Base-by-base conservation (phyloP, 2,113 vertebrate genomes). In the Sciurus niger region DNA sequence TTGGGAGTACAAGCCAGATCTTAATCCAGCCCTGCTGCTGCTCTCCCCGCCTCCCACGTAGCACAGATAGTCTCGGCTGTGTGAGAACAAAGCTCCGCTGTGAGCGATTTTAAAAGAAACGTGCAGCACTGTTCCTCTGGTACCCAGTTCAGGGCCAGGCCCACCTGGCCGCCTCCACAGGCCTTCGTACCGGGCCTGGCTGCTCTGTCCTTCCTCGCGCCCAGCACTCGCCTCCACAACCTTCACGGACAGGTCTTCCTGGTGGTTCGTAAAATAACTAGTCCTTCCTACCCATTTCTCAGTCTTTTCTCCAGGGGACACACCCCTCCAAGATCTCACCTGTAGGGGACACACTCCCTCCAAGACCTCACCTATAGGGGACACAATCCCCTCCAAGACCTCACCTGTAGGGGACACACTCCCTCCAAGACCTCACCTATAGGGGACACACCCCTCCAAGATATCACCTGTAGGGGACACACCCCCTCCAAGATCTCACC, bases 21-120 rank as follows among this genome's bases (percentile, higher is more conserved):
- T 77, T 79, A 95, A 79, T 92, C 87, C 90, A 96, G 4, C 73
- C 94, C 63, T 92, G 90, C 86, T 93, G 95, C 53, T 97, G 28
- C 34, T 55, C 37, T 63, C 24, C 9, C 37, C 67, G 28, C 28
- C 72, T 94, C 37, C 87, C 87, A 70, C 65, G 43, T 51, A 76
- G 43, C 65, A 87, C 60, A 93, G 51, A 40, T 78, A 77, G 40
- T 74, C 70, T 30, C 14, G 20, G 40, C 28, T 72, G 43, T 51
- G 55, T 6, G 28, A 55, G 93, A 93, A 84, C 32, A 79, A 74
- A 94, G 40, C 32, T 37, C 18, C 79, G 16, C 12, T 40, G 94
- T 93, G 32, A 70, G 40, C 40, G 40, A 40, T 40, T 40, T 40
- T 40, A 40, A 40, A 40, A 40, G 40, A 40, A 40, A 40, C 40